Conservation (phyloP, 2,113 vertebrate genomes). For the Pelobates fuscus region DNA sequence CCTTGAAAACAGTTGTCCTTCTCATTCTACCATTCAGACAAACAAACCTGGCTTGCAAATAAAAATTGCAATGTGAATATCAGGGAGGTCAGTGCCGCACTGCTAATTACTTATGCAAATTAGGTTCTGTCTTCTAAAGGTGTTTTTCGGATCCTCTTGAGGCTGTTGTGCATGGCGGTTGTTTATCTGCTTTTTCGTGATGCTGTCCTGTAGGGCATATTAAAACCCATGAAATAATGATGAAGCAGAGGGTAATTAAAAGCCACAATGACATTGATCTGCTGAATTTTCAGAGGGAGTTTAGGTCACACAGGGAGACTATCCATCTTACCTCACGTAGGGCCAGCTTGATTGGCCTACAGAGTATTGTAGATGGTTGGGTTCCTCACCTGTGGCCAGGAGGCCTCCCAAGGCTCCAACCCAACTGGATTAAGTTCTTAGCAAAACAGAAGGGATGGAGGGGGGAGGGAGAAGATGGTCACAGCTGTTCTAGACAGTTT, state of each 20-base stretch:
- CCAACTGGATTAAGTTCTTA: slow-evolving; percentile 71
- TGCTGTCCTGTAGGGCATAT: slow-evolving; percentile 78
- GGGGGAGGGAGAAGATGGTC: slow-evolving; percentile 49
- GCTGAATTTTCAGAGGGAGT: slow-evolving; percentile 86
- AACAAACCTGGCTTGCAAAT: slow-evolving; percentile 30
- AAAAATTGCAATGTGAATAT: slow-evolving; percentile 46
- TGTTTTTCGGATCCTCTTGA: slow-evolving; percentile 52
- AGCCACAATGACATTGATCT: slow-evolving; percentile 79
- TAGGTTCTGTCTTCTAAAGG: slow-evolving; percentile 49
- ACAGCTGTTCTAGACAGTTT: slow-evolving; percentile 57
- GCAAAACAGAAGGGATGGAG: slow-evolving; percentile 61
- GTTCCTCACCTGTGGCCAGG: slow-evolving; percentile 87
- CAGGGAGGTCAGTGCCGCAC: slow-evolving; percentile 57
- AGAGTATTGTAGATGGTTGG: slow-evolving; percentile 77
- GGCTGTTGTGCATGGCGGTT: slow-evolving; percentile 55
- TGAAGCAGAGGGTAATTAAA: slow-evolving; percentile 92
- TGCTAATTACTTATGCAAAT: slow-evolving; percentile 49
- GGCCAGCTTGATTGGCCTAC: slow-evolving; percentile 88
- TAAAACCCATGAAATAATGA: slow-evolving; percentile 93
- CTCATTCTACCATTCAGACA: slow-evolving; percentile 12
- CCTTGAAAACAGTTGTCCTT: too few relatives aligned
- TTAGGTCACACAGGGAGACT: slow-evolving; percentile 68
- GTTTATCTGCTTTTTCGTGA: slow-evolving; percentile 64
- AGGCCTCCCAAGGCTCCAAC: slow-evolving; percentile 79
- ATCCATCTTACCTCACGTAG: slow-evolving; percentile 78